Evolutionary conservation across 2,888 invertebrate species (phyloP), one percentile per base, ranked within the genome.

Genomic region (Metacarcinus magister): DNA sequence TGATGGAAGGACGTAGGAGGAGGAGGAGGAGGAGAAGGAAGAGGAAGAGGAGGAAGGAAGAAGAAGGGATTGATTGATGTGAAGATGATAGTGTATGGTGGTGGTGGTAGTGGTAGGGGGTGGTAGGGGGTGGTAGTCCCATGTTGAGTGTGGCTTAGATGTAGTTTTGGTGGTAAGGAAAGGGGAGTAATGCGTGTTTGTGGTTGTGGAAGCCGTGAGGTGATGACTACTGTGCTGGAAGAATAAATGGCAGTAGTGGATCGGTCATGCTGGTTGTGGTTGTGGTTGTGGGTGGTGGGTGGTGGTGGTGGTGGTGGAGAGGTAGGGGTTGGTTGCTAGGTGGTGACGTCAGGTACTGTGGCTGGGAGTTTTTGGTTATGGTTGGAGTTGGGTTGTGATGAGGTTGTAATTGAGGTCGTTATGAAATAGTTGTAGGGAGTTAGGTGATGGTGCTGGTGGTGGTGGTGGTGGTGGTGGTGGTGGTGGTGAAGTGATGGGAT

Each of bases 381-480:
- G 16, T 16, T 5, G 60, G 7, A 19, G 10, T 60, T 2, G 60
- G 2, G 60, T 60, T 7, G 60, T 46, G 46, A 46, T 46, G 46
- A 46, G 46, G 46, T 46, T 46, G 16, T 60, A 16, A 19, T 10
- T 5, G 60, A 19, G 60, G 60, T 13, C 60, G 10, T 60, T 60
- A 10, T 60, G 10, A 46, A 60, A 16, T 60, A 13, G 60, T 10
- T 60, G 60, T 7, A 2, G 60, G 60, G 7, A 19, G 16, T 60
- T 19, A 16, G 5, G 60, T 10, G 16, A 16, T 60, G 60, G 60
- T 16, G 60, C 13, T 89, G 82, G 89, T 89, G 28, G 89, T 89
- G 28, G 46, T 90, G 43, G 90, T 90, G 90, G 90, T 90, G 46
- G 43, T 90, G 23, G 90, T 89, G 43, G 89, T 89, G 43, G 89